These are phyloP conservation scores for Neopipo cinnamomea DNA, from an alignment of 2,113 vertebrate genomes.

Conservation along the genomic window DNA sequence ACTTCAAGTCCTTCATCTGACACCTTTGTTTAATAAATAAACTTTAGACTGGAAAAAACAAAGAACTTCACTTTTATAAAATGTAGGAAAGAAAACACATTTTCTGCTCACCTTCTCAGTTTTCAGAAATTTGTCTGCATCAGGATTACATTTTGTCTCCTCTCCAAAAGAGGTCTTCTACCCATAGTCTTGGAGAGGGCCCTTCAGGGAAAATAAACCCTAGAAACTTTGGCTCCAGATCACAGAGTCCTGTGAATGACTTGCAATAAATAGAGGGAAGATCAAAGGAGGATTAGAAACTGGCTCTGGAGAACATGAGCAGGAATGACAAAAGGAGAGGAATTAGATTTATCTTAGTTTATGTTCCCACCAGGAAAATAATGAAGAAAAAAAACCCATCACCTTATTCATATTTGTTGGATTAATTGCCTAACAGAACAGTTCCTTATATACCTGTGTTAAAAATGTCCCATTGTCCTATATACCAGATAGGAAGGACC, in stretches of 20 bases:
- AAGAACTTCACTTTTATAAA: background rate
- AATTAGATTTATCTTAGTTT: background rate
- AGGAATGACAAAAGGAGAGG: background rate
- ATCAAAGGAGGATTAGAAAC: constrained; percentile 34
- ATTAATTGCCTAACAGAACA: background rate
- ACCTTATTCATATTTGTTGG: background rate
- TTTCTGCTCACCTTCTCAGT: background rate
- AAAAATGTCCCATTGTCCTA: background rate
- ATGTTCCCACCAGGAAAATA: background rate
- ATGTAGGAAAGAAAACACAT: background rate
- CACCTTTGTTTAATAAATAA: background rate
- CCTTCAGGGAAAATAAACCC: background rate
- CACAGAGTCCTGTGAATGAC: background rate
- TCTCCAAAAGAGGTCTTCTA: background rate
- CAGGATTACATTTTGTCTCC: background rate
- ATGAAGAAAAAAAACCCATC: background rate
- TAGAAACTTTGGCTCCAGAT: background rate
- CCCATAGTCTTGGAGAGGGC: background rate
- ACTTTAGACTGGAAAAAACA: fast-evolving
- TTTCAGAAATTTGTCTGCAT: background rate
- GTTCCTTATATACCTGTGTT: background rate
- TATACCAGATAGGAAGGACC: background rate
- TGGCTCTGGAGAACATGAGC: background rate
- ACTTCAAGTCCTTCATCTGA: background rate
- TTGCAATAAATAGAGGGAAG: background rate